Conservation (phyloP, 2,888 invertebrate species). For the Tribolium freemani region DNA sequence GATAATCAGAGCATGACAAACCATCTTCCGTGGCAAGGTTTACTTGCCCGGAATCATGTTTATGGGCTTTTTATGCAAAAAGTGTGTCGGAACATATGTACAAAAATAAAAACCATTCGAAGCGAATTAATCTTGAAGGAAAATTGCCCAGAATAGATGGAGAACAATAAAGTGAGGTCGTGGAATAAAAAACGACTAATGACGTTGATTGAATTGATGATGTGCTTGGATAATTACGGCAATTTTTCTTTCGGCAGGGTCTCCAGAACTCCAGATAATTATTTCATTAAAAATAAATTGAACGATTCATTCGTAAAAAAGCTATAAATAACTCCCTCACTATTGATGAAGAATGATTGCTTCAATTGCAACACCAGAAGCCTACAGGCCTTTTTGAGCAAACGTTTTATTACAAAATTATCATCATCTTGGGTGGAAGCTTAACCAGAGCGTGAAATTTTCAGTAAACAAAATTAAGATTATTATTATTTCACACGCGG, state of each 20-base stretch:
- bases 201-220: constrained; percentile 25
- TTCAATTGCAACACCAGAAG: constrained; percentile 1
- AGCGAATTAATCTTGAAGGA: not conserved
- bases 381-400: not conserved
- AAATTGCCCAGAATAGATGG: not conserved
- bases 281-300: constrained; percentile 36
- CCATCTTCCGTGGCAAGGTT: constrained; percentile 1
- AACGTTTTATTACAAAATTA: not conserved
- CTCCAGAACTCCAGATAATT: constrained; percentile 12
- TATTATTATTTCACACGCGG: not conserved
- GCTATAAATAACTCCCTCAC: constrained; percentile 16
- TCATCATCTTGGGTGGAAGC: not conserved
- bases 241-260: constrained; percentile 24
- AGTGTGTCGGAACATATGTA: constrained; percentile 3
- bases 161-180: not conserved
- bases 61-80: constrained; percentile 13
- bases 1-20: constrained; percentile 24
- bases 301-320: constrained; percentile 10
- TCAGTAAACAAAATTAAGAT: not conserved
- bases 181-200: constrained; percentile 11
- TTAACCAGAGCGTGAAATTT: not conserved
- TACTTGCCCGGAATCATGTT: not conserved
- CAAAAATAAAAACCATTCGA: constrained; percentile 2
- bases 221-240: constrained; percentile 20
- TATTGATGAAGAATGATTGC: constrained; percentile 29